A percentile compares a stretch with the other conserved stretches of the same genome.
Evolutionary conservation across 1,140 invertebrate species (phyloP).

Genomic region (Alviniconcha marisindica): DNA sequence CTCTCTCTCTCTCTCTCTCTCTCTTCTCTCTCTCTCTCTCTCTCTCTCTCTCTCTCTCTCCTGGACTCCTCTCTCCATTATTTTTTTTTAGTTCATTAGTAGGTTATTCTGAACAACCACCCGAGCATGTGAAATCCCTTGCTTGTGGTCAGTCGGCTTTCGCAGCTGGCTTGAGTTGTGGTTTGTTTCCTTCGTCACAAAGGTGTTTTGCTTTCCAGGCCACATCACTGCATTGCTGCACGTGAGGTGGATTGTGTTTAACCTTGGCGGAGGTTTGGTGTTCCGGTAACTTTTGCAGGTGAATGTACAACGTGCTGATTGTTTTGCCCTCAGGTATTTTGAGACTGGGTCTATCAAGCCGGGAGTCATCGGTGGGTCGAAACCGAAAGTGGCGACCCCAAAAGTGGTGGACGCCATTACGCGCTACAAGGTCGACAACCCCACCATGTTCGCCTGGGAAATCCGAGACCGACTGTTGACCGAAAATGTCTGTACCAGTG

Average conservation of each 20-base stretch:
- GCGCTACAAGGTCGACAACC: constrained; percentile 98
- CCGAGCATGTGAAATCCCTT: too few relatives aligned
- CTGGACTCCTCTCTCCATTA: background rate
- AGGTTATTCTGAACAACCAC: background rate
- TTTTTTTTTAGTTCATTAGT: background rate
- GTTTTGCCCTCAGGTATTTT: constrained; percentile 67
- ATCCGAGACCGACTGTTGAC: constrained; percentile 97
- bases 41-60: too few relatives aligned
- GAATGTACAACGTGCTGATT: background rate
- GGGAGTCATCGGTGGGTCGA: constrained; percentile 98
- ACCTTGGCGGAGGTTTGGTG: background rate
- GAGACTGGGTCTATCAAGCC: constrained; percentile 95
- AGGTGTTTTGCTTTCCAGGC: too few relatives aligned
- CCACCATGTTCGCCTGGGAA: constrained; percentile 99
- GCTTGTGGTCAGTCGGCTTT: too few relatives aligned
- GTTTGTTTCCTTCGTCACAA: too few relatives aligned
- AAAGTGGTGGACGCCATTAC: constrained; percentile 99
- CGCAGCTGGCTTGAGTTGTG: too few relatives aligned
- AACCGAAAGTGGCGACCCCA: constrained; percentile 99
- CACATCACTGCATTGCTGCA: too few relatives aligned
- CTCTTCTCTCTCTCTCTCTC: too few relatives aligned
- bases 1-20: too few relatives aligned
- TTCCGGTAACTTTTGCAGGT: background rate
- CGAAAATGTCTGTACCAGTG: constrained; percentile 98
- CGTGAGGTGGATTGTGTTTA: too few relatives aligned